phyloP scores from a whole-genome alignment of 2,113 vertebrate genomes.

The Neodon shergylaensis region DNA sequence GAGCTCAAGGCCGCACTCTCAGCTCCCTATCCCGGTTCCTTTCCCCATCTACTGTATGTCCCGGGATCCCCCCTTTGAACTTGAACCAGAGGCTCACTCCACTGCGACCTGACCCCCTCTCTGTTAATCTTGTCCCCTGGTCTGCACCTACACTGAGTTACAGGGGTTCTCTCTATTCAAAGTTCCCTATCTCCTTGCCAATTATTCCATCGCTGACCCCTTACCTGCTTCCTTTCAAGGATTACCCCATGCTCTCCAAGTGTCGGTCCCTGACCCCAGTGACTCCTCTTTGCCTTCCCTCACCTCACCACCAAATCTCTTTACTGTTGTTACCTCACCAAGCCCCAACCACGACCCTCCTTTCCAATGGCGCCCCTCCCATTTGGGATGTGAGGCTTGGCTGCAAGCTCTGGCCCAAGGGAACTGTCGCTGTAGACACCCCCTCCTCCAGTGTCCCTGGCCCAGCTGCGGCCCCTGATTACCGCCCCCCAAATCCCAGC shows the following conservation, averaged over 20 bases:
- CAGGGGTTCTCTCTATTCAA: neutral
- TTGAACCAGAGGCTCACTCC: neutral
- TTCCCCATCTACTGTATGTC: neutral
- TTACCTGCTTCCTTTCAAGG: neutral
- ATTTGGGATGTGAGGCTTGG: neutral
- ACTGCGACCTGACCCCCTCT: neutral
- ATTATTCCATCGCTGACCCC: neutral
- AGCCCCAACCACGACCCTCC: neutral
- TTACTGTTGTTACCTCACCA: neutral
- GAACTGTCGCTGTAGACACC: neutral
- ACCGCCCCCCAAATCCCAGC: conserved; percentile 65
- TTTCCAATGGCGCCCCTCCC: neutral
- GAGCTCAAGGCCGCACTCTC: conserved; percentile 25
- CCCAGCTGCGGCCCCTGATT: conserved; percentile 73
- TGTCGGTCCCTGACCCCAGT: neutral
- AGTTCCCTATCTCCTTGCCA: conserved; percentile 46
- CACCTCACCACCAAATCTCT: neutral
- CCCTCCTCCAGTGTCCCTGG: neutral
- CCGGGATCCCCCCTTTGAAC: neutral
- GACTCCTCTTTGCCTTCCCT: neutral
- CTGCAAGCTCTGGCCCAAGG: conserved; percentile 27
- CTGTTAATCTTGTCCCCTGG: neutral
- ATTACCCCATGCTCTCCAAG: neutral
- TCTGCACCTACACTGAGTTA: neutral
- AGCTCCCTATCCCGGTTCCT: neutral